These are phyloP conservation scores for Sapajus apella DNA, from an alignment of 2,113 vertebrate species.

Conservation along the genomic window DNA sequence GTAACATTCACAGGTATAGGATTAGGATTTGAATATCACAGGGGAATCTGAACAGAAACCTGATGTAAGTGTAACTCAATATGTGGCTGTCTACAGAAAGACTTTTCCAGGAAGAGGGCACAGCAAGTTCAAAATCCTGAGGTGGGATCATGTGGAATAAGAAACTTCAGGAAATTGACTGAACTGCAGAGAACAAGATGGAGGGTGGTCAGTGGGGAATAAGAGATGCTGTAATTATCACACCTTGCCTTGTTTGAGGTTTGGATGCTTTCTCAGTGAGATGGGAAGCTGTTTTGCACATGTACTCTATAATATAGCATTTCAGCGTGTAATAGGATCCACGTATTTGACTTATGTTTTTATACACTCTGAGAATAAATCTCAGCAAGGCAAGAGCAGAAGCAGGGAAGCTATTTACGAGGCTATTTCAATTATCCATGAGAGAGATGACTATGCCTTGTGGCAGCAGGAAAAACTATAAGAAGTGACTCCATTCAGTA, in stretches of 20 bases:
- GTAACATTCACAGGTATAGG: neutral
- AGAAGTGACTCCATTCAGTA: neutral
- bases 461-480: neutral
- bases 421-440: neutral
- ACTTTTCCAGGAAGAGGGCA: neutral
- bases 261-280: neutral
- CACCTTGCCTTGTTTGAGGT: neutral
- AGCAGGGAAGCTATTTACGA: neutral
- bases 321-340: neutral
- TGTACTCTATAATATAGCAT: no score
- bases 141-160: neutral
- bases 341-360: neutral
- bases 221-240: neutral
- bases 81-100: neutral
- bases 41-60: neutral
- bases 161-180: fast-evolving
- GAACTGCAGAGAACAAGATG: neutral
- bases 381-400: neutral
- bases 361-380: neutral
- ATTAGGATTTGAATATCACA: neutral
- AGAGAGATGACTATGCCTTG: neutral
- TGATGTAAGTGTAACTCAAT: neutral
- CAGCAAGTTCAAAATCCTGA: neutral
- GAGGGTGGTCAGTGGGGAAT: neutral
- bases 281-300: neutral